Percentiles rank a stretch among this genome's conserved stretches.
Evolutionary conservation across 1,140 invertebrate species (phyloP).

Genomic region (Drosophila kikkawai): DNA sequence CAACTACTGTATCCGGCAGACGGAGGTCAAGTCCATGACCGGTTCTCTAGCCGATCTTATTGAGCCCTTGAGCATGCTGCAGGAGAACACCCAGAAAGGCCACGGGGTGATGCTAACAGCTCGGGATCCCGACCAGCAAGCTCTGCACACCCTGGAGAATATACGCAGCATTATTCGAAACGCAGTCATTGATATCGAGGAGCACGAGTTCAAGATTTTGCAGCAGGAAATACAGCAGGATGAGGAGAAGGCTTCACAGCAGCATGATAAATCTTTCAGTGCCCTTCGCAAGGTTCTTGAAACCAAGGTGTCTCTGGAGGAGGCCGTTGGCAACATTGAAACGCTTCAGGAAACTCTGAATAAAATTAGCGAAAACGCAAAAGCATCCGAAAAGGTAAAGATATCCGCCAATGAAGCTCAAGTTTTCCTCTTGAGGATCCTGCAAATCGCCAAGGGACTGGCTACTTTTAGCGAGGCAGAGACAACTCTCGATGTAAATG

Average conservation of each 20-base stretch:
- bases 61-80: conserved; percentile 75
- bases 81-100: conserved; percentile 68
- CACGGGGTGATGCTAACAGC: conserved; percentile 58
- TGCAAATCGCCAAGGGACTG: conserved; percentile 65
- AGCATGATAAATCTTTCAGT: conserved; percentile 74
- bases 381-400: conserved; percentile 20
- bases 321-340: conserved; percentile 63
- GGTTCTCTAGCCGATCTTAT: conserved; percentile 82
- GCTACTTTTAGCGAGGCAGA: conserved; percentile 66
- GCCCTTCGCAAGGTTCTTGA: conserved; percentile 70
- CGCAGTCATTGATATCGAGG: conserved; percentile 78
- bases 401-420: conserved; percentile 63
- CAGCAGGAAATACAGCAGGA: conserved; percentile 77
- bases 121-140: conserved; percentile 57
- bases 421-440: conserved; percentile 51
- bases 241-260: conserved; percentile 62
- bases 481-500: conserved; percentile 50
- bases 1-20: conserved; percentile 84
- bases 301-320: conserved; percentile 71
- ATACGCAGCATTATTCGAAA: conserved; percentile 72
- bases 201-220: conserved; percentile 75
- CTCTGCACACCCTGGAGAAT: conserved; percentile 60
- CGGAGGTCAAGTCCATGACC: conserved; percentile 76
- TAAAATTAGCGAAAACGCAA: conserved; percentile 53
- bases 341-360: conserved; percentile 60